Evolutionary conservation across 2,888 invertebrate genomes (phyloP).

Genomic region (Abrostola triplasia): DNA sequence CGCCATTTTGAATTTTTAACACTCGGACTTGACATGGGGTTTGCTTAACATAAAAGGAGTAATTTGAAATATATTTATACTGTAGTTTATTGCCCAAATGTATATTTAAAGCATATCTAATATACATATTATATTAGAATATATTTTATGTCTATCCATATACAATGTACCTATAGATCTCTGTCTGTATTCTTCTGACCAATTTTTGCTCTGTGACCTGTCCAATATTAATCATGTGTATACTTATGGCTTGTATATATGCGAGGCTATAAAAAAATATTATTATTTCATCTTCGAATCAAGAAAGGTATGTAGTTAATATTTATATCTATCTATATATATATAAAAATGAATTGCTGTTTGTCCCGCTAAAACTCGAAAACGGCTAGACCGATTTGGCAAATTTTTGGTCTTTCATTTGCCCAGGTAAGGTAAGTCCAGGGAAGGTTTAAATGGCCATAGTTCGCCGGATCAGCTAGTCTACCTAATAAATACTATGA

Average conservation of each 20-base stretch:
- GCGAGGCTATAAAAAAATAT: neutral
- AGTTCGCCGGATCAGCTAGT: too few relatives aligned
- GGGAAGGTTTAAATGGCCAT: too few relatives aligned
- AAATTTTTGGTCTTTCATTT: too few relatives aligned
- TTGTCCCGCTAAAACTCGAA: too few relatives aligned
- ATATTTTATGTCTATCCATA: constrained; percentile 54
- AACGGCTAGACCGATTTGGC: too few relatives aligned
- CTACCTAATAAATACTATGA: too few relatives aligned
- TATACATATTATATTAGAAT: constrained; percentile 49
- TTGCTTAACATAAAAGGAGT: constrained; percentile 53
- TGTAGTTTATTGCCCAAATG: constrained; percentile 69
- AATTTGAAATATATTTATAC: constrained; percentile 61
- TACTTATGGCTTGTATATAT: neutral
- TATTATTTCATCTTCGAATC: neutral
- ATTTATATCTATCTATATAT: too few relatives aligned
- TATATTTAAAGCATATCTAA: constrained; percentile 66
- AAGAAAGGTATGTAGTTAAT: neutral
- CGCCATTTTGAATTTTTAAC: constrained; percentile 57
- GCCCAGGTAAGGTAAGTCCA: too few relatives aligned
- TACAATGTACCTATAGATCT: constrained; percentile 49
- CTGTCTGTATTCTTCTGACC: constrained; percentile 58
- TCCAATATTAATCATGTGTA: constrained; percentile 5
- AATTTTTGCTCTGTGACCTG: constrained; percentile 57
- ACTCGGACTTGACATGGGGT: constrained; percentile 50
- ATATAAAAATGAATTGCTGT: too few relatives aligned